Percentiles rank a stretch among this genome's conserved stretches.
phyloP scores from a whole-genome alignment of 2,797 vertebrate species.

The Nasua narica region DNA sequence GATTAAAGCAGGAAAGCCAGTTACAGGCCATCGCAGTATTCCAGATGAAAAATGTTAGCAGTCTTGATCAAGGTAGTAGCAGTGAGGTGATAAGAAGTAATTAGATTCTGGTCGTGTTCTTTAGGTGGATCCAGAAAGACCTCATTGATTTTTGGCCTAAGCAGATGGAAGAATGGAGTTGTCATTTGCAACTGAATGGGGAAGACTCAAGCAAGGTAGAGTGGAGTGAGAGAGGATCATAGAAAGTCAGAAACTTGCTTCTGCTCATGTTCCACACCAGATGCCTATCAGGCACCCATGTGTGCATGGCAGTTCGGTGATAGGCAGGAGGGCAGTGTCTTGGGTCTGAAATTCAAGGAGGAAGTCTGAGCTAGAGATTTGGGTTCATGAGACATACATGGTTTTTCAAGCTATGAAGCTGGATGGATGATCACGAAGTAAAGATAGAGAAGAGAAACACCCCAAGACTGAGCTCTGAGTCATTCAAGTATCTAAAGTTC shows the following conservation, averaged over 20 bases:
- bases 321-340: not conserved
- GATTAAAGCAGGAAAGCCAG: not conserved
- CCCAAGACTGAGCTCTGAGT: not conserved
- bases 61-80: not conserved
- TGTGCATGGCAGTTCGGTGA: not conserved
- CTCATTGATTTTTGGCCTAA: not conserved
- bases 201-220: not conserved
- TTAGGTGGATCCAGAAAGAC: not conserved
- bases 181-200: not conserved
- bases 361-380: not conserved
- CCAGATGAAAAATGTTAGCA: not conserved
- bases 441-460: not conserved
- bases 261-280: not conserved
- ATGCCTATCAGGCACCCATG: not conserved
- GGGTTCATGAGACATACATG: not conserved
- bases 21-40: not conserved
- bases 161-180: not conserved
- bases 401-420: not conserved
- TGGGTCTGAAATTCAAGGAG: not conserved
- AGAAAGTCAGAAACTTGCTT: not conserved
- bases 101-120: not conserved
- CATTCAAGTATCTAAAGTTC: not conserved
- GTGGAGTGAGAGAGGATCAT: not conserved
- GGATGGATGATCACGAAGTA: not conserved
- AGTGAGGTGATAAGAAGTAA: not conserved